Evolutionary conservation across 2,113 vertebrate genomes (phyloP).

Genomic region (Bubo blakistoni): DNA sequence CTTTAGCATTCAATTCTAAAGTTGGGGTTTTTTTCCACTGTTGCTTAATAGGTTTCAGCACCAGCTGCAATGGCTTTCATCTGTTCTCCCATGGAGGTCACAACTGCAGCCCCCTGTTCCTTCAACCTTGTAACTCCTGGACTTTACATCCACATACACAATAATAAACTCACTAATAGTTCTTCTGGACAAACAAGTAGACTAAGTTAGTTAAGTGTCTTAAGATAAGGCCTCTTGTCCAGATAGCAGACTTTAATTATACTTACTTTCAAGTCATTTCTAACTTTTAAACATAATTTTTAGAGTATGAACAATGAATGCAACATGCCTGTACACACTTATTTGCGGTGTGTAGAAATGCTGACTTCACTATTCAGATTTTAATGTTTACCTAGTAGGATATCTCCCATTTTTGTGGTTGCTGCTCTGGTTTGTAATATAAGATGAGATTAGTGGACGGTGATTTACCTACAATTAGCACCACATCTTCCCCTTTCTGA

Average conservation of each 20-base stretch:
- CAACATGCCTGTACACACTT: fast-evolving
- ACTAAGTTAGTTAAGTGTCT: background rate
- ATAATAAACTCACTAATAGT: background rate
- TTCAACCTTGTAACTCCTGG: background rate
- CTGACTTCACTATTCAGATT: background rate
- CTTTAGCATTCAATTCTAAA: background rate
- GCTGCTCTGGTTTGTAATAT: background rate
- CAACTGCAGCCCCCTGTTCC: background rate
- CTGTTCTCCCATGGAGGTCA: background rate
- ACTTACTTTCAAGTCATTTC: background rate
- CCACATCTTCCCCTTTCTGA: background rate
- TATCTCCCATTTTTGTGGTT: background rate
- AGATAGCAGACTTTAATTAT: background rate
- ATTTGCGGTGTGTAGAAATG: background rate
- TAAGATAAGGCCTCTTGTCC: background rate
- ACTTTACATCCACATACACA: background rate
- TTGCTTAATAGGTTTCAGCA: background rate
- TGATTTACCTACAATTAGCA: background rate
- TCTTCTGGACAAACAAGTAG: background rate
- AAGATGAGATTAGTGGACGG: background rate
- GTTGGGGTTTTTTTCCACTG: background rate
- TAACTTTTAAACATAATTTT: background rate
- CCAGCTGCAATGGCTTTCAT: background rate
- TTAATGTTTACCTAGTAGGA: background rate
- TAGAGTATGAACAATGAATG: background rate